These are phyloP conservation scores for Oryzias curvinotus DNA, from an alignment of 2,113 vertebrate species.

Conservation along the genomic window DNA sequence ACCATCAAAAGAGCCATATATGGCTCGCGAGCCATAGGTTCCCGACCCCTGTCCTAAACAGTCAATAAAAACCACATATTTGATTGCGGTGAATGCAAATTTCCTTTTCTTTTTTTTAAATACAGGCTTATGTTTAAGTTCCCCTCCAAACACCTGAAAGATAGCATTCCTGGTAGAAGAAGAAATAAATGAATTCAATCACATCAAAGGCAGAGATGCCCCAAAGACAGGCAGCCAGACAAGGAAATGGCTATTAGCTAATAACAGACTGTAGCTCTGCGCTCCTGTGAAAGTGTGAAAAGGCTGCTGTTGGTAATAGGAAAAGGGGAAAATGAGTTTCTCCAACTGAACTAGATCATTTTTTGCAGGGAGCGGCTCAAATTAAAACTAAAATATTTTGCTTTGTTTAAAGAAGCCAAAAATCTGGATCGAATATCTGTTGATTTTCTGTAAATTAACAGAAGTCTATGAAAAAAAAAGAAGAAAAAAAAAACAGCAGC, in stretches of 20 bases:
- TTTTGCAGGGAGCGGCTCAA: background rate
- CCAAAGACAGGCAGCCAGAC: slow-evolving; percentile 4
- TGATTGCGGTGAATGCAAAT: too few relatives aligned
- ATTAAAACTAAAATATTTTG: rapidly evolving
- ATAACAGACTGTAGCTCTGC: background rate
- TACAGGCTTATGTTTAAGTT: background rate
- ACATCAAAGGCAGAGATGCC: slow-evolving; percentile 20
- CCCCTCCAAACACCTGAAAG: background rate
- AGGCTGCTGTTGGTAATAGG: slow-evolving; percentile 7
- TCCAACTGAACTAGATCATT: background rate
- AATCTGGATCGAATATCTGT: background rate
- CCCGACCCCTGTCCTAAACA: too few relatives aligned
- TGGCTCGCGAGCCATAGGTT: too few relatives aligned
- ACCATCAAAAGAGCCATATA: too few relatives aligned
- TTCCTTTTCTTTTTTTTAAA: too few relatives aligned
- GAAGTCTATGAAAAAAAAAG: too few relatives aligned
- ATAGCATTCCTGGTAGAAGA: background rate
- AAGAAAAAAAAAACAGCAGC: too few relatives aligned
- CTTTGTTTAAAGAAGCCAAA: rapidly evolving
- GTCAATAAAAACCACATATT: too few relatives aligned
- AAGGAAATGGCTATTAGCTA: slow-evolving; percentile 1
- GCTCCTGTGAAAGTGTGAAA: slow-evolving; percentile 9
- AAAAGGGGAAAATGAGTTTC: slow-evolving; percentile 1
- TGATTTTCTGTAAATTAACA: background rate
- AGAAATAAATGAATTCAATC: slow-evolving; percentile 4